Evolutionary conservation across 2,797 vertebrate species (phyloP), one percentile per base, ranked within the genome.

Genomic region (Silurus aristotelis): DNA sequence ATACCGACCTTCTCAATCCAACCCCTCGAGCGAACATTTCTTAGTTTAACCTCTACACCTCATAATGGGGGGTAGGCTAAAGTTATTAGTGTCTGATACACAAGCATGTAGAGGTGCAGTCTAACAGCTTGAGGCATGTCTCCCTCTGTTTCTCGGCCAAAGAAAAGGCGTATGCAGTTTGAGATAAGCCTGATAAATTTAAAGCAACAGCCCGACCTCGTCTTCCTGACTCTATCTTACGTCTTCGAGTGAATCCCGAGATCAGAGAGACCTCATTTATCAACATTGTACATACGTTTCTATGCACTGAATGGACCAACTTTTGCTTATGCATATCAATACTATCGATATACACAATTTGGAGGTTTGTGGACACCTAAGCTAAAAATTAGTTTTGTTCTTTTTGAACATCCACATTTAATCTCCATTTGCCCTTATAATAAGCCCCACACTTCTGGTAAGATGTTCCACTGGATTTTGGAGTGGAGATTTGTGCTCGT

Each of bases 41-140:
- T 73, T 31, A 48, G 19, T 22, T 85, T 71, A 68, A 87, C 68
- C 43, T 22, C 56, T 14, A 17, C 15, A 82, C 22, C 60, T 73
- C 48, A 82, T 58, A 75, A 66, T 12, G 48, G 83, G 10, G 3
- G 10, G 58, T n/a, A 19, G 63, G 14, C 55, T 76, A 55, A 63
- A 70, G 56, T 83, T 66, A 83, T 66, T 38, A 80, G 80, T 82
- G 38, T 75, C 71, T 25, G 66, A 84, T 12, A 85, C 20, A 84
- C 58, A 82, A 58, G 77, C 43, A 17, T 56, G 14, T n/a, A 20
- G 38, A 73, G 0, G 67, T 85, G 82, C 80, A 68, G 64, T 27
- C 58, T 7, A 46, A 48, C 48, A 55, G 66, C 72, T 27, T 38
- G 17, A 58, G 67, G 15, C 52, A 84, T 38, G 76, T 63, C 66